Base-by-base conservation (phyloP, 2,113 vertebrate species). In the Melanotaenia duboulayi region DNA sequence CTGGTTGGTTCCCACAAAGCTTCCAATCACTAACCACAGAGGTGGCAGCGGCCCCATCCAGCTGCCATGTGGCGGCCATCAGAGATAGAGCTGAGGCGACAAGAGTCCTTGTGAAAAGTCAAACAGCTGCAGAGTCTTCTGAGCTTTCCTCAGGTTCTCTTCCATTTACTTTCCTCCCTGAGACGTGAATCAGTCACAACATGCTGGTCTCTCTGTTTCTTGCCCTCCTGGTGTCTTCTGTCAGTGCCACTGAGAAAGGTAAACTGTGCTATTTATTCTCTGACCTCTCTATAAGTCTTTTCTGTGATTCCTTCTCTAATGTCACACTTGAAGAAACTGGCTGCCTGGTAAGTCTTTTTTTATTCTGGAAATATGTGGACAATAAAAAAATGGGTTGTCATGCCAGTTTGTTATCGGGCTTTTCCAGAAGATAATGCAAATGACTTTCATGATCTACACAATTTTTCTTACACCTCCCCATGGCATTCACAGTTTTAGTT, bases 1-100 rank as follows among this genome's bases (percentile, higher is more conserved):
- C 92, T 94, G 93, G 65, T 24, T n/a, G 57, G 17, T 92, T 95
- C 94, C 78, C 94, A 94, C 25, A 25, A 74, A 65, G 19, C 68
- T 48, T 81, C 91, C 91, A 91, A 90, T 92, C 86, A 76, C 39
- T 54, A 52, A 32, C 12, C 50, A 78, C 51, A 48, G 25, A 62
- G 5, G 44, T 13, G 13, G 10, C 60, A 67, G 76, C 19, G 46
- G 57, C 49, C 9, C 4, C 44, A 10, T 51, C 28, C 9, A 0
- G 50, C 69, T 70, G 73, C 62, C 76, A 78, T 80, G 78, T 76
- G 71, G 74, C 60, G 39, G 20, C 39, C 64, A 64, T 63, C 71
- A 32, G 61, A 68, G 52, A 62, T 54, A n/a, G 19, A 19, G 39
- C 39, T 44, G 20, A 55, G 65, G 60, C 69, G 65, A 82, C 56